Base-by-base conservation (phyloP, 2,888 invertebrate genomes). In the Polydrusus tereticollis region DNA sequence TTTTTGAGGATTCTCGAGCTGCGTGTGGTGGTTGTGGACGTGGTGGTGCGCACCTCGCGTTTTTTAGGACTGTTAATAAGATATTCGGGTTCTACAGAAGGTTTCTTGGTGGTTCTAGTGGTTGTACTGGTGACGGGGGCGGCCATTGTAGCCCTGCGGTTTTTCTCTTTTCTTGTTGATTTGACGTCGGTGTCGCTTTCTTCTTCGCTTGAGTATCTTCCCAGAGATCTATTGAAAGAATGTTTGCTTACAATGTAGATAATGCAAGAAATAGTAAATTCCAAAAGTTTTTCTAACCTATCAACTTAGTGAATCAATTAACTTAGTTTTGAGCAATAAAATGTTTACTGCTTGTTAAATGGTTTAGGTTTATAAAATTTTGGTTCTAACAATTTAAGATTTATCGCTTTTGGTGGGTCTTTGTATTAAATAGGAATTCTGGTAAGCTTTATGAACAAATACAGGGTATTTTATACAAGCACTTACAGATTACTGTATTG, bases 171-270 rank as follows among this genome's bases (percentile, higher is more conserved):
- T 82, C 87, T 78, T 68, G 87, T 86, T 57, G 87, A 85, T 36
- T 83, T 83, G 16, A 84, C 83, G 23, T 87, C 87, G 1, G 83
- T 83, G 79, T 92, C 92, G 1, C 90, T 90, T 59, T 91, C 91
- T 80, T 91, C 91, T 47, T 90, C 91, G 78, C 90, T 90, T 0
- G 91, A 91, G 80, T 90, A 91, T 66, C 88, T 87, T 60, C 90
- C 89, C 38, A 90, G 83, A 1, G 89, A 86, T 72, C 88, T 83
- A 23, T 65, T 14, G 7, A n/a, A n/a, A n/a, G n/a, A n/a, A n/a
- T n/a, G n/a, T n/a, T n/a, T n/a, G n/a, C n/a, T n/a, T n/a, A n/a
- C n/a, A 36, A 36, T 12, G 36, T 36, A 33, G 7, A 33, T 33
- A 33, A 33, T 10, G 10, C 10, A 10, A 33, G 33, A 10, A 33